Evolutionary conservation across 2,113 vertebrate species (phyloP).

Genomic region (Malurus melanocephalus): DNA sequence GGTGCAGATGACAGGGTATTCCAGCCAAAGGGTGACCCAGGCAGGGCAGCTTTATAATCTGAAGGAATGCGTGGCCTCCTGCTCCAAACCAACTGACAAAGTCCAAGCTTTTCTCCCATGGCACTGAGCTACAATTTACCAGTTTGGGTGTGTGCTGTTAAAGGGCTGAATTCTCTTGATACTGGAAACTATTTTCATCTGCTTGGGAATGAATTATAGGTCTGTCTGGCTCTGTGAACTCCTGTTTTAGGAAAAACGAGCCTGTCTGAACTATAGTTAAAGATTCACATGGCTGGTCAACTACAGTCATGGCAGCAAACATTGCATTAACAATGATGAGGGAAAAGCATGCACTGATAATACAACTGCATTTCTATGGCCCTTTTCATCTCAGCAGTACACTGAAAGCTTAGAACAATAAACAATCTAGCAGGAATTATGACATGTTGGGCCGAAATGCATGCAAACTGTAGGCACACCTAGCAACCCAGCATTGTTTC

Average conservation of each 20-base stretch:
- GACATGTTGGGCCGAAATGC: conserved; percentile 11
- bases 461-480: background rate
- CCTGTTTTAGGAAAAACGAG: conserved; percentile 25
- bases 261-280: conserved; percentile 28
- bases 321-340: background rate
- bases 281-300: conserved; percentile 4
- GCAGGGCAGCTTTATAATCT: conserved; percentile 22
- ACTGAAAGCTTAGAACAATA: conserved; percentile 23
- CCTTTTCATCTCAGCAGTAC: conserved; percentile 43
- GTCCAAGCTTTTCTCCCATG: conserved; percentile 30
- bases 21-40: conserved; percentile 26
- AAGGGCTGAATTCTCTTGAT: conserved; percentile 47
- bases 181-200: conserved; percentile 56
- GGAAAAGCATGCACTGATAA: conserved; percentile 7
- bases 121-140: conserved; percentile 20
- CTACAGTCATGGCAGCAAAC: conserved; percentile 18
- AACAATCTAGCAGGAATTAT: background rate
- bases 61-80: background rate
- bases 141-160: conserved; percentile 52
- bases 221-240: conserved; percentile 1
- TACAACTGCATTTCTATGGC: conserved; percentile 7
- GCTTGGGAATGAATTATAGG: conserved; percentile 55
- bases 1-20: conserved; percentile 35
- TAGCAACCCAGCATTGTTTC: background rate
- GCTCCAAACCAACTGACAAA: background rate